These are phyloP conservation scores for Colossoma macropomum DNA, from an alignment of 2,113 vertebrate genomes.

Conservation along the genomic window DNA sequence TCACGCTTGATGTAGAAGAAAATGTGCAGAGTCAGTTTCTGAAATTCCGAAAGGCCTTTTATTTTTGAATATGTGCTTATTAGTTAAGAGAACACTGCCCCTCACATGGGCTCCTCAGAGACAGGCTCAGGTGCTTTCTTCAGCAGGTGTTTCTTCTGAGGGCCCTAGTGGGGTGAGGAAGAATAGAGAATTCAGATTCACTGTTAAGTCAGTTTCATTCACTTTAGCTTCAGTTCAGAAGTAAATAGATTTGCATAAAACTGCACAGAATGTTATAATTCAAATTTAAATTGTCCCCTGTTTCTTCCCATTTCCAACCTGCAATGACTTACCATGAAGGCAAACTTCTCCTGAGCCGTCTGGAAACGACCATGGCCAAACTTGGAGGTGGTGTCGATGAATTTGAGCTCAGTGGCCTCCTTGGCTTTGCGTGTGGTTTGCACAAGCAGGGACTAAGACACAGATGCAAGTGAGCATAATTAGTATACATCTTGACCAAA, in stretches of 20 bases:
- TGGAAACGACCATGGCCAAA: constrained; percentile 99
- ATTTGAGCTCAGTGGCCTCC: constrained; percentile 98
- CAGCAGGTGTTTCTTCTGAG: constrained; percentile 87
- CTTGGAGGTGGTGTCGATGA: constrained; percentile 98
- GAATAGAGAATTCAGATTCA: background rate
- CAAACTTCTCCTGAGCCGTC: constrained; percentile 95
- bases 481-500: background rate
- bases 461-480: background rate
- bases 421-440: constrained; percentile 91
- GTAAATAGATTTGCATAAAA: background rate
- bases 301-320: background rate
- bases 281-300: background rate
- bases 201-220: background rate
- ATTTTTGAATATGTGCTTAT: constrained; percentile 2
- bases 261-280: background rate
- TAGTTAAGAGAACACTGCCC: background rate
- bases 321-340: constrained; percentile 88
- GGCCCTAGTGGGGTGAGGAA: constrained; percentile 77
- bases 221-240: background rate
- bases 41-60: background rate
- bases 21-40: constrained; percentile 10
- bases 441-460: constrained; percentile 85
- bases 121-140: constrained; percentile 69
- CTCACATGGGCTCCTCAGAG: constrained; percentile 61
- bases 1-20: background rate